Base-by-base conservation (phyloP, 1,140 invertebrate species). In the Eupeodes corollae region DNA sequence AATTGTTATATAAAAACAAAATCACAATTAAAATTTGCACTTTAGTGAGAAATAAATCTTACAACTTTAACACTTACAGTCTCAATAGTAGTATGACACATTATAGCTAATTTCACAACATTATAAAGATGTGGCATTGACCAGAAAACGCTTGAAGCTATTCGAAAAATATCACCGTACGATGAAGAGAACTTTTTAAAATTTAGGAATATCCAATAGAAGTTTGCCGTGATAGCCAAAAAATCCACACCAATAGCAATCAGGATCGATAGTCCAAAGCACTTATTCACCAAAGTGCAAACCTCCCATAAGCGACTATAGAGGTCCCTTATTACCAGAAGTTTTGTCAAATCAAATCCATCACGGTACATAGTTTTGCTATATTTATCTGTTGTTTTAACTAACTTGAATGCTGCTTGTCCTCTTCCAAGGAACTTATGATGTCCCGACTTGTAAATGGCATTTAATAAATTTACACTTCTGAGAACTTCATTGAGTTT, bases 181-280 rank as follows among this genome's bases (percentile, higher is more conserved):
- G 54, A 53, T 10, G 55, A 50, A 6, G 52, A 46, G 19, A 53
- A 63, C 37, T 55, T 47, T 1, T 61, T 57, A 19, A 67, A 67
- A 42, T 56, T 63, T 2, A 63, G 33, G 41, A 67, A 67, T 8
- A 66, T 66, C 63, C 61, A 66, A 43, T 66, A 67, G 34, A 61
- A 67, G 46, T 62, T 67, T 2, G 63, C 58, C 14, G 63, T 67
- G 3, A 67, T 62, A 32, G 63, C 53, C 37, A 66, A 46, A 37
- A 67, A 67, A 40, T 66, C 63, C 33, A 66, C 66, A 49, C 58
- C 63, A 50, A 66, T 52, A 44, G 54, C 57, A 1, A 60, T 33
- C 12, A 66, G 48, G 49, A 66, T 60, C 13, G 63, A 66, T 6
- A 66, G 21, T 1, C 63, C 63, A 43, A 52, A 58, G 42, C 56